phyloP scores from a whole-genome alignment of 2,113 vertebrate species.

The Anoplopoma fimbria region DNA sequence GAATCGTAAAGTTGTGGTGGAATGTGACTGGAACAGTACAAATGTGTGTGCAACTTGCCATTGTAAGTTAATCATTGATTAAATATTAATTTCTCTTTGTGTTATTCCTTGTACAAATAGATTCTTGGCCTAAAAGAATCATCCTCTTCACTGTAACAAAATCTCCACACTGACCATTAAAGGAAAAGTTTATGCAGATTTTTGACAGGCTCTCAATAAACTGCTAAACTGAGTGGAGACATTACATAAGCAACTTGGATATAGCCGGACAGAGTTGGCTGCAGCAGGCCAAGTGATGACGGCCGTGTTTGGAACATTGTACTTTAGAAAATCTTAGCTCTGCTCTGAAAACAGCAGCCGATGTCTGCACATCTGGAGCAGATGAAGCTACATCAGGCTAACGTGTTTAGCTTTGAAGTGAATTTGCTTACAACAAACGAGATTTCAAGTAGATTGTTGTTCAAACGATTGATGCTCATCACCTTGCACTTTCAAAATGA shows the following conservation, averaged over 20 bases:
- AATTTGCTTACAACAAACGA: not conserved
- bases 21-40: not conserved
- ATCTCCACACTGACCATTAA: not conserved
- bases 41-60: not conserved
- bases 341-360: not conserved
- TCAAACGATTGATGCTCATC: not conserved
- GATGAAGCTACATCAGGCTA: not conserved
- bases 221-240: not conserved
- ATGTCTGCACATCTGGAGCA: not conserved
- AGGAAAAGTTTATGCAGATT: not conserved
- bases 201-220: not conserved
- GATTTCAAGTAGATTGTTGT: not conserved
- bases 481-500: too few species aligned
- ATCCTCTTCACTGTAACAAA: not conserved
- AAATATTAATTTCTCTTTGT: not conserved
- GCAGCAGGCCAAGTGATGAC: not conserved
- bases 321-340: not conserved
- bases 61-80: not conserved
- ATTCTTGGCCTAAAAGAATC: not conserved
- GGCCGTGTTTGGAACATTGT: not conserved
- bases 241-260: not conserved
- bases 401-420: not conserved
- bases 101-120: not conserved
- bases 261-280: constrained; percentile 7
- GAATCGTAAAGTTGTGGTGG: not conserved